Base-by-base conservation (phyloP, 2,888 invertebrate genomes). In the Ochlodes sylvanus region DNA sequence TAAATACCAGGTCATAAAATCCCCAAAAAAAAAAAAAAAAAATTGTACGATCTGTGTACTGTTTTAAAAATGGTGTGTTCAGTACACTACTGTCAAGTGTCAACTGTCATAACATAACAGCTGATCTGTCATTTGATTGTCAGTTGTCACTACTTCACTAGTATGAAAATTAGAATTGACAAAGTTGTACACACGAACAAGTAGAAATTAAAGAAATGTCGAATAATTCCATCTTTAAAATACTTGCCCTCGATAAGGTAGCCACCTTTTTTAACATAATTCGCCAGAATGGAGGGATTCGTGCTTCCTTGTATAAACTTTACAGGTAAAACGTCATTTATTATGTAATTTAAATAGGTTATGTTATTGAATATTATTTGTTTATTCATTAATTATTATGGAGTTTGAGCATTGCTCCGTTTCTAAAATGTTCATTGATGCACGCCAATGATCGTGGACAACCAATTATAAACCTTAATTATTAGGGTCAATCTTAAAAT, bases 201-300 rank as follows among this genome's bases (percentile, higher is more conserved):
- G 4, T 41, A 21, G 15, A 63, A 81, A 87, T 87, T 87, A 41
- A 63, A 76, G 10, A 72, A 73, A 77, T 77, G 77, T 74, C 76
- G 7, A 75, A 47, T 61, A 67, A 71, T 71, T 89, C 91, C 7
- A 94, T 97, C 94, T 90, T 94, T 44, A 96, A 96, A 81, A 94
- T 90, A 80, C 83, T 97, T 62, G 97, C 96, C n/a, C 83, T 97
- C 6, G 96, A 97, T 83, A 97, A 96, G 85, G 32, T 97, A 61
- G 81, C 81, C 1, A 95, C 92, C 74, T 84, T 97, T 0, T 94
- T 96, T 61, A 94, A 90, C 72, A 95, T 96, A 34, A 88, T 98
- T 69, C 94, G 94, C 72, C 94, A 96, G 65, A 95, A 96, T 85
- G 98, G 98, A 55, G 98, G 98, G 0, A 83, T 97, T 6, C 87